Base-by-base conservation (phyloP, 1,140 invertebrate species). In the Chymomyza costata region DNA sequence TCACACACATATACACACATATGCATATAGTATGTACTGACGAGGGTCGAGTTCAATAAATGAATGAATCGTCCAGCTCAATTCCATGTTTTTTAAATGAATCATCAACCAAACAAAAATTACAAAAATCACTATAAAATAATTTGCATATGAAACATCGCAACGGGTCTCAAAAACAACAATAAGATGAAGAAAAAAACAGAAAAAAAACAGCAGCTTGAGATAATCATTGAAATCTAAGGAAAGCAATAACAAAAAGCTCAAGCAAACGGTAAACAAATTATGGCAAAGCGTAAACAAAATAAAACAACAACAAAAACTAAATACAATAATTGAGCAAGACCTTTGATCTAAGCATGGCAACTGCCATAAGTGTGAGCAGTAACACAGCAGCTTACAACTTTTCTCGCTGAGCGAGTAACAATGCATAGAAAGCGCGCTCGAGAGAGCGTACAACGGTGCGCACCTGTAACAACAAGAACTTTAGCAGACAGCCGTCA, bases 11-110 rank as follows among this genome's bases (percentile, higher is more conserved):
- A n/a, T n/a, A n/a, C n/a, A n/a, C n/a, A n/a, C n/a, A n/a, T n/a
- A n/a, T n/a, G n/a, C n/a, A n/a, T n/a, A n/a, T n/a, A n/a, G n/a
- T n/a, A n/a, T n/a, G n/a, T n/a, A n/a, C n/a, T n/a, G n/a, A n/a
- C n/a, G n/a, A n/a, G n/a, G n/a, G n/a, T n/a, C n/a, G n/a, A n/a
- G n/a, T n/a, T n/a, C n/a, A 46, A 61, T 53, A 49, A 46, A 44
- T 47, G 51, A 57, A 52, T 38, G 49, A 49, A 54, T 8, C 41
- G 25, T 16, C 28, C 68, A 55, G 61, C 61, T 78, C 52, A 66
- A 63, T 66, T 74, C 61, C 70, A 57, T 58, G 70, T 55, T 69
- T 63, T 76, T 61, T 6, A 25, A 46, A 54, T 76, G 70, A 76
- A 52, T 78, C 70, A 76, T 63, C 17, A 8, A 1, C 13, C 30